Base-by-base conservation (phyloP, 1,140 invertebrate genomes). In the Lineus longissimus region DNA sequence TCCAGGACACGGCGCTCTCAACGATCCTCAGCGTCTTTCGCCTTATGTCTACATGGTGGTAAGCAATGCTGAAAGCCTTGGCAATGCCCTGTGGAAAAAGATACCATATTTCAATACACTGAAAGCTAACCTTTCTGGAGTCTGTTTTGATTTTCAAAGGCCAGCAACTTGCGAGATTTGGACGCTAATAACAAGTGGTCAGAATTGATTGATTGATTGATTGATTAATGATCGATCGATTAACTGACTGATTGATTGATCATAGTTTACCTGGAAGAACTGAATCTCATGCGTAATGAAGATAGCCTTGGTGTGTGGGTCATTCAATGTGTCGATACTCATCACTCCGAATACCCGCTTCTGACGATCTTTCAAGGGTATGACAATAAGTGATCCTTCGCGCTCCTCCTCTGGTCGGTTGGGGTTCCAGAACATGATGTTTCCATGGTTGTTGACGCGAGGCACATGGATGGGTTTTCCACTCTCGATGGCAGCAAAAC, bases 211-310 rank as follows among this genome's bases (percentile, higher is more conserved):
- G n/a, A n/a, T n/a, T n/a, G n/a, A n/a, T n/a, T n/a, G n/a, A n/a
- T n/a, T n/a, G n/a, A n/a, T n/a, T n/a, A n/a, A n/a, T n/a, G n/a
- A n/a, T n/a, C n/a, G n/a, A n/a, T n/a, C n/a, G n/a, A n/a, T n/a
- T n/a, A n/a, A n/a, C n/a, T n/a, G n/a, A n/a, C n/a, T n/a, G n/a
- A n/a, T n/a, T n/a, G n/a, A n/a, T n/a, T n/a, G 15, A 36, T 36
- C 33, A 54, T 11, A 19, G 60, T 59, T 67, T 59, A 82, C 81
- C 75, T 82, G 81, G 70, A 78, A 82, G 66, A 76, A 82, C 63
- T 78, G 77, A 9, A 82, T 77, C 64, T 82, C 81, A 63, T 82
- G 81, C 4, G 75, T 81, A 57, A 76, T 72, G 65, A 82, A 81
- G 58, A 79, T 76, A 31, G 73, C 71, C 55, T 79, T 78, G 2